These are phyloP conservation scores for Neogobius melanostomus DNA, from an alignment of 2,113 vertebrate species.

Conservation along the genomic window DNA sequence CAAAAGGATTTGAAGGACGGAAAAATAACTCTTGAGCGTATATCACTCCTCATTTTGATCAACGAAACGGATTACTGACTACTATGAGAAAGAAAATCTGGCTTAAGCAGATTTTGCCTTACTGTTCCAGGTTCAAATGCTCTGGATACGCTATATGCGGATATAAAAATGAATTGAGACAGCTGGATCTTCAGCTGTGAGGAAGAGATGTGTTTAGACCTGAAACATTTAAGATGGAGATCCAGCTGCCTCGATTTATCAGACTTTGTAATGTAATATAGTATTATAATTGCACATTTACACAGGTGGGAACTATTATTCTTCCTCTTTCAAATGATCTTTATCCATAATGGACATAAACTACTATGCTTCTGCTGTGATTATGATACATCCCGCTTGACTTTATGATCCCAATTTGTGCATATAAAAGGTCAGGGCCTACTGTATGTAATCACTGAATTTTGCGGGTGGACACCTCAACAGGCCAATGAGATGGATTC, in stretches of 20 bases:
- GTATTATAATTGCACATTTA: too few relatives aligned
- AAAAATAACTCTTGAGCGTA: constrained; percentile 3
- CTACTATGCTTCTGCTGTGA: neutral
- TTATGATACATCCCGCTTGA: neutral
- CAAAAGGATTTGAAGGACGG: too few relatives aligned
- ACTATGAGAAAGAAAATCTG: neutral
- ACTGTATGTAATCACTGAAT: neutral
- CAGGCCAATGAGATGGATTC: neutral
- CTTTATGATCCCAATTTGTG: neutral
- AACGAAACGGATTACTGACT: neutral
- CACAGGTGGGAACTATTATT: neutral
- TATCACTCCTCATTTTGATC: constrained; percentile 22
- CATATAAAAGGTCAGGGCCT: neutral
- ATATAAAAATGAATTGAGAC: too few relatives aligned
- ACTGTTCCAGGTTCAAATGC: neutral
- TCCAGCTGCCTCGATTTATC: too few relatives aligned
- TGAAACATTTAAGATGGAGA: too few relatives aligned
- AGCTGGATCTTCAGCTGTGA: too few relatives aligned
- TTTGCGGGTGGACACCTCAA: neutral
- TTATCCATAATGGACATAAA: neutral
- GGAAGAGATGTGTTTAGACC: too few relatives aligned
- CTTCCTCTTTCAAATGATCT: neutral
- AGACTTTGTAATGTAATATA: too few relatives aligned
- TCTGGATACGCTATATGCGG: neutral
- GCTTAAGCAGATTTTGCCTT: neutral